Evolutionary conservation across 2,888 invertebrate genomes (phyloP).

Genomic region (Drosophila emarginata): DNA sequence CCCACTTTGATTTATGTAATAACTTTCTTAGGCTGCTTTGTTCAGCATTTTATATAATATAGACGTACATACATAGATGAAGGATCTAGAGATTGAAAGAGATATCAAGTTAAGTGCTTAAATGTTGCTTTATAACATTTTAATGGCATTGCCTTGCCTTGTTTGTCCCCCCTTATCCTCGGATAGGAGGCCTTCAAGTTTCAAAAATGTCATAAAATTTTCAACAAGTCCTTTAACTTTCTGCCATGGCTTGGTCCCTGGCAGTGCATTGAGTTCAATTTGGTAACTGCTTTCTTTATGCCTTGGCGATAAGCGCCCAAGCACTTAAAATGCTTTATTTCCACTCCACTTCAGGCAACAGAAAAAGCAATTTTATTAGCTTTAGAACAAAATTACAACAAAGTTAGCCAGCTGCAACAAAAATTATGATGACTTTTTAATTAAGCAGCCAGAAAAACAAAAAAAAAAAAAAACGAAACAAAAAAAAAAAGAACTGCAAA

Average conservation of each 20-base stretch:
- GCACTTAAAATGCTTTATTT: conserved; percentile 76
- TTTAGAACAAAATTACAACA: conserved; percentile 73
- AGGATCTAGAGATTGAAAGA: conserved; percentile 63
- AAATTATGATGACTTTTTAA: conserved; percentile 76
- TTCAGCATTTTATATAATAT: conserved; percentile 20
- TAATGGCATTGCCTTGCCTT: conserved; percentile 51
- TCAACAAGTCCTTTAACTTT: conserved; percentile 70
- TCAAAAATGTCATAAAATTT: conserved; percentile 74
- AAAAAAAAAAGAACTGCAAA: conserved; percentile 15
- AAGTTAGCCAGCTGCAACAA: conserved; percentile 71
- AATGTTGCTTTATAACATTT: conserved; percentile 75
- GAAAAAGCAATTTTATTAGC: conserved; percentile 76
- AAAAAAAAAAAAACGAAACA: conserved; percentile 47
- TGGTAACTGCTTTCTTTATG: conserved; percentile 48
- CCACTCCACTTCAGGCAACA: conserved; percentile 45
- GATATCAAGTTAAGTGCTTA: conserved; percentile 73
- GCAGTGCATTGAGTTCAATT: conserved; percentile 56
- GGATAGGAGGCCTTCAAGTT: conserved; percentile 40
- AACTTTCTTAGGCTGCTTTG: conserved; percentile 48
- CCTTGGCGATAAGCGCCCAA: conserved; percentile 65
- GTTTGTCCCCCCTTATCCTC: no score
- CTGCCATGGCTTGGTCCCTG: conserved; percentile 4
- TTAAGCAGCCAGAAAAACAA: conserved; percentile 57
- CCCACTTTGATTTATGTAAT: conserved; percentile 42
- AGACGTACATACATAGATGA: conserved; percentile 43